Evolutionary conservation across 1,140 invertebrate species (phyloP).

Genomic region (Drosophila bocqueti): DNA sequence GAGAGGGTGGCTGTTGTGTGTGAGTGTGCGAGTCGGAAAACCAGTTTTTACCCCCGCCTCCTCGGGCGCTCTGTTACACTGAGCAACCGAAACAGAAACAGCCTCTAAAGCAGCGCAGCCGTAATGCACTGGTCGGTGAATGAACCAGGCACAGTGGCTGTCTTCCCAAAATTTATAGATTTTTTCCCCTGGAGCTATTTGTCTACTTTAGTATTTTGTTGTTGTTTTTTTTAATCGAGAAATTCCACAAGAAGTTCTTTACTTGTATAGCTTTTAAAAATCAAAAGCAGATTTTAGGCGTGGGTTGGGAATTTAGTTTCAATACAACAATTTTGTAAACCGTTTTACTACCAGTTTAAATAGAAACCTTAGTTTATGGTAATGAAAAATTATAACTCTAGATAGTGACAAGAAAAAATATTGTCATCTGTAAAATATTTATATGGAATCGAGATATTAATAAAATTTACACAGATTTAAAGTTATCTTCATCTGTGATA

Average conservation of each 20-base stretch:
- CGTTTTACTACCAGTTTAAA: too few relatives aligned
- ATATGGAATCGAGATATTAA: too few relatives aligned
- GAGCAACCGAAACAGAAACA: conserved; percentile 49
- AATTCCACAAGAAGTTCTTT: not conserved
- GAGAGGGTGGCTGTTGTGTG: conserved; percentile 64
- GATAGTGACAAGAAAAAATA: too few relatives aligned
- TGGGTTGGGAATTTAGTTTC: too few relatives aligned
- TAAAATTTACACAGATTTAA: too few relatives aligned
- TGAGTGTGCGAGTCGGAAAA: conserved; percentile 61
- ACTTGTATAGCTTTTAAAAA: not conserved
- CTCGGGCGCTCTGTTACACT: conserved; percentile 43
- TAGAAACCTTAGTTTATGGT: too few relatives aligned
- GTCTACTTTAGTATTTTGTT: too few relatives aligned
- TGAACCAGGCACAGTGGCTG: conserved; percentile 64
- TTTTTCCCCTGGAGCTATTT: too few relatives aligned
- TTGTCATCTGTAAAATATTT: too few relatives aligned
- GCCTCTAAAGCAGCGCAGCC: conserved; percentile 61
- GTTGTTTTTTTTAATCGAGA: not conserved
- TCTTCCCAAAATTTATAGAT: not conserved
- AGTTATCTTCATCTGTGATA: not conserved
- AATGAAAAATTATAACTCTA: too few relatives aligned
- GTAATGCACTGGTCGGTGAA: conserved; percentile 83
- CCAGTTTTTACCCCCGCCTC: conserved; percentile 57
- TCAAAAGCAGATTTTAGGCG: too few relatives aligned
- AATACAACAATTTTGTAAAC: too few relatives aligned